Base-by-base conservation (phyloP, 1,140 invertebrate genomes). In the Euura saliciscinereae region DNA sequence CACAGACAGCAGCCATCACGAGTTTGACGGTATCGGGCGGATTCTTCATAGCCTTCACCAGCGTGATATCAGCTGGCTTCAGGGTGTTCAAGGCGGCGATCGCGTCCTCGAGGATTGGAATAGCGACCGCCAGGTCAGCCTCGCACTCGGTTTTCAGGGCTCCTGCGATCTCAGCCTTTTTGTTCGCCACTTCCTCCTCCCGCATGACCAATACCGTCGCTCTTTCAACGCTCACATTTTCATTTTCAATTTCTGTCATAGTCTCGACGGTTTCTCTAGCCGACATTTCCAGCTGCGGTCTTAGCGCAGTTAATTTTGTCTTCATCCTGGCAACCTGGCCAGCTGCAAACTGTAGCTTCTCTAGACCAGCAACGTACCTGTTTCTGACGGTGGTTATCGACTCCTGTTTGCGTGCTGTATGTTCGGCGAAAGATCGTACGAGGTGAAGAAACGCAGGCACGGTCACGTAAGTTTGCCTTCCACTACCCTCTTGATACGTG, bases 41-140 rank as follows among this genome's bases (percentile, higher is more conserved):
- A 85, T 94, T 94, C 85, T 94, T 94, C 94, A 96, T 95, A 2
- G 94, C 90, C 80, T 95, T 95, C 0, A 96, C 92, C 6, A 94
- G 77, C 66, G 92, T 93, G 73, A 96, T 94, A 78, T 96, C 94
- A 2, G 89, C 86, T 65, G 93, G 93, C 82, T 94, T 95, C 4
- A 96, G 83, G 6, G 93, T 94, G 79, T 95, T 91, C 44, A 96
- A 83, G n/a, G 94, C 94, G 45, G 85, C 84, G 11, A 87, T 75
- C 2, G 86, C 84, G 68, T 86, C 90, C 79, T 94, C 92, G 1
- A 94, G 80, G 43, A 92, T 91, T 2, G 93, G 93, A 74, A 94
- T 91, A 11, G 92, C 93, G 65, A 91, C 89, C 2, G 92, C 91
- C 2, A 94, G 80, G 76, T 94, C 93, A 73, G 89, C 86, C 80